A percentile compares a stretch with the other conserved stretches of the same genome.
Conservation (phyloP, 64 coral and sea anemone genomes). For the Trachythela sp. region DNA sequence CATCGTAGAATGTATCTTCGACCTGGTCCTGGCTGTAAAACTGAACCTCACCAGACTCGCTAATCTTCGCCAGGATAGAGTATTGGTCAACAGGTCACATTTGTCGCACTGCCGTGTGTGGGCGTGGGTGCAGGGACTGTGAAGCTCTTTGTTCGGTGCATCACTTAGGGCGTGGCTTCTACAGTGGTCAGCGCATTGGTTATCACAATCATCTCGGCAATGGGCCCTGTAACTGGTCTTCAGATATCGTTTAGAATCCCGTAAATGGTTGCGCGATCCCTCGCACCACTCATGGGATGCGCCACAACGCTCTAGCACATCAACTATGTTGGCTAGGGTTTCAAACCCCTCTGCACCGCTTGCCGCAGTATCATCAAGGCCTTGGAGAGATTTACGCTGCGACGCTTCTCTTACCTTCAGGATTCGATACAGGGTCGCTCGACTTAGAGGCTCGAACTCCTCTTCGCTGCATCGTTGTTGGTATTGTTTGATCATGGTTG, state of each 20-base stretch:
- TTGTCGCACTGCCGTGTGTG: too few relatives aligned
- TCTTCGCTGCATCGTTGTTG: slow-evolving; percentile 2
- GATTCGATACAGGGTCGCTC: slow-evolving; percentile 41
- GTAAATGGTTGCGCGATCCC: background rate
- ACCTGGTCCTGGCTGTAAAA: too few relatives aligned
- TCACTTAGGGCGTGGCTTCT: too few relatives aligned
- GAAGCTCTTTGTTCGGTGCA: too few relatives aligned
- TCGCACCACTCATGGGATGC: slow-evolving; percentile 8
- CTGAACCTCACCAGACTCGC: too few relatives aligned
- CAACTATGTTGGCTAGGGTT: slow-evolving; percentile 1
- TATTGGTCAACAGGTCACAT: too few relatives aligned
- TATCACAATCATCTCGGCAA: too few relatives aligned
- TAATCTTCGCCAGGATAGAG: too few relatives aligned
- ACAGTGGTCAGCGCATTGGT: too few relatives aligned
- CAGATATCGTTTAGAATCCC: slow-evolving; percentile 28
- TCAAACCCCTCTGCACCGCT: slow-evolving; percentile 41
- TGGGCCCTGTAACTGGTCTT: slow-evolving; percentile 24
- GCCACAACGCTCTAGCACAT: background rate
- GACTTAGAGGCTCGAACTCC: slow-evolving; percentile 43
- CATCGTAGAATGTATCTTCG: too few relatives aligned
- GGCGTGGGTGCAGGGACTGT: too few relatives aligned
- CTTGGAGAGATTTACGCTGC: slow-evolving; percentile 37
- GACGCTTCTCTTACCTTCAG: slow-evolving; percentile 42
- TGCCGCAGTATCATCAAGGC: slow-evolving; percentile 50
- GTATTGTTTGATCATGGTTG: slow-evolving; percentile 53